Percentiles rank a stretch among this genome's conserved stretches.
phyloP scores from a whole-genome alignment of 2,113 vertebrate genomes.

The Apus apus region DNA sequence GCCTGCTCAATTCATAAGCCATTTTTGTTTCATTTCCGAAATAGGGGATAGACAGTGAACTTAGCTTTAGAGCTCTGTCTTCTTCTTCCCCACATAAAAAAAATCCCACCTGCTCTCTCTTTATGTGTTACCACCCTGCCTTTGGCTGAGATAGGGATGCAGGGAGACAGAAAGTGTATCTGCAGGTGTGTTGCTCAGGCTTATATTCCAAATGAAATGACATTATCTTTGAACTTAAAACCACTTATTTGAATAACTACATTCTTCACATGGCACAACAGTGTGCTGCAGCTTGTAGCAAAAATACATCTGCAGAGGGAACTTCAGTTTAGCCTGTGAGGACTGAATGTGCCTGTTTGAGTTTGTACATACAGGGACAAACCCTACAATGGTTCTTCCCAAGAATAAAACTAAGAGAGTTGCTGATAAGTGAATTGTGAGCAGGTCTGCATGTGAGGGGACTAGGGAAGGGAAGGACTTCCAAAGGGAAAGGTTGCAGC shows the following conservation, averaged over 20 bases:
- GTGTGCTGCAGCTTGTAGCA: background rate
- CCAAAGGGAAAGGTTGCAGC: background rate
- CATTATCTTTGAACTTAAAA: conserved; percentile 59
- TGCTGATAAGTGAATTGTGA: background rate
- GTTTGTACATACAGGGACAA: background rate
- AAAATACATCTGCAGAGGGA: background rate
- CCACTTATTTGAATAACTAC: conserved; percentile 1
- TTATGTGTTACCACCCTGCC: conserved; percentile 20
- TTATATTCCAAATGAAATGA: conserved; percentile 35
- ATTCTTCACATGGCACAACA: background rate
- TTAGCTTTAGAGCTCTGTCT: background rate
- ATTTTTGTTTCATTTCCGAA: conserved; percentile 37
- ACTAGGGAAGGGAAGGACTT: background rate
- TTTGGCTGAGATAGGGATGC: background rate
- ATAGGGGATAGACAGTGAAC: conserved; percentile 11
- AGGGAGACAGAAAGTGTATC: background rate
- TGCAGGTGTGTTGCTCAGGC: background rate
- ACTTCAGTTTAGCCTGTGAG: background rate
- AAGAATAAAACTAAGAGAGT: background rate
- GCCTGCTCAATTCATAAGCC: conserved; percentile 19
- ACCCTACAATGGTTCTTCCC: background rate
- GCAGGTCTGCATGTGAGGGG: background rate
- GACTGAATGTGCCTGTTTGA: background rate
- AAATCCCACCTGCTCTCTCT: conserved; percentile 29
- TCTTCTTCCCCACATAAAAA: background rate